These are phyloP conservation scores for Florisuga fusca DNA, from an alignment of 2,797 vertebrate genomes.

Conservation along the genomic window DNA sequence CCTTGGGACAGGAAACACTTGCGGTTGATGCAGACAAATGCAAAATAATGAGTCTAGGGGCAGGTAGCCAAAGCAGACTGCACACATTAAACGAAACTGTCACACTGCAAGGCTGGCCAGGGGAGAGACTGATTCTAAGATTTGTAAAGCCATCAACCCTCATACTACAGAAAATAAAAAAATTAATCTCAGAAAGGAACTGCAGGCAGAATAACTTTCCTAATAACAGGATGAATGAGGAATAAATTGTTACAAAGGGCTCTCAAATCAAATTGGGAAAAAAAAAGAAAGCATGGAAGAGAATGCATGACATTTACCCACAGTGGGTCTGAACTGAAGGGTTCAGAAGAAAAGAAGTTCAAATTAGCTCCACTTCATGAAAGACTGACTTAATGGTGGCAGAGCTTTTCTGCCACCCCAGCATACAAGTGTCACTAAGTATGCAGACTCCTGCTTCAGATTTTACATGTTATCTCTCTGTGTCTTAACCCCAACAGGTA, in stretches of 20 bases:
- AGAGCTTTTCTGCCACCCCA: neutral
- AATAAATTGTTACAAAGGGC: neutral
- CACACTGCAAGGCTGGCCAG: neutral
- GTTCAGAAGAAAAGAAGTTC: neutral
- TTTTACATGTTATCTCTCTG: neutral
- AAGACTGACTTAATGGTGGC: neutral
- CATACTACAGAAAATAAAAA: neutral
- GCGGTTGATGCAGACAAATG: neutral
- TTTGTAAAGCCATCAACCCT: neutral
- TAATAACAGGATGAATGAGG: neutral
- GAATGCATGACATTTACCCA: neutral
- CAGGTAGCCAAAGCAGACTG: neutral
- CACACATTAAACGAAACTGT: neutral
- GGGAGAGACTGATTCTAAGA: neutral
- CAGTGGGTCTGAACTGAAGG: neutral
- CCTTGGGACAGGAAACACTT: neutral
- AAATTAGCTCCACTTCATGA: neutral
- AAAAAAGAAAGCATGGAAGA: neutral
- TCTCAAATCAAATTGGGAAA: neutral
- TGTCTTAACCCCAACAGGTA: neutral
- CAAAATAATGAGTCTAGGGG: constrained; percentile 14
- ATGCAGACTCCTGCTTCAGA: neutral
- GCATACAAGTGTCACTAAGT: neutral
- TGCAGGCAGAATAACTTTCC: neutral
- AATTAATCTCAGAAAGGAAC: neutral